phyloP scores from a whole-genome alignment of 2,797 vertebrate genomes.

The Mareca penelope region DNA sequence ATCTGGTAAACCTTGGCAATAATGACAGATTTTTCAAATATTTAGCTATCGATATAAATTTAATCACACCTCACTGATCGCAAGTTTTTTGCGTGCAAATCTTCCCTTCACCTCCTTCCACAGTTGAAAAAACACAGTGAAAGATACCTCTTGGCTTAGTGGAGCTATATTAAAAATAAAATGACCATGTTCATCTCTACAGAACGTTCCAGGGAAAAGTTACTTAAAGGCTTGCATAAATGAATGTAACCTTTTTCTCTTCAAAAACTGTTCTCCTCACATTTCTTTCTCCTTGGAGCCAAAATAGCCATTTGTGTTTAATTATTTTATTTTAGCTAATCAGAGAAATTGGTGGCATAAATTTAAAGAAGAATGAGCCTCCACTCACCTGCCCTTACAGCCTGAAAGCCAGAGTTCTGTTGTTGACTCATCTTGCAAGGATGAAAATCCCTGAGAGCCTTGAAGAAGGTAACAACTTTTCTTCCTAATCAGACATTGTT shows the following conservation, averaged over 20 bases:
- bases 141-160: neutral
- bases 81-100: neutral
- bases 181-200: neutral
- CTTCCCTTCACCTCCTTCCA: accelerated
- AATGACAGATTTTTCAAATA: neutral
- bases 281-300: neutral
- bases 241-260: neutral
- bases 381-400: constrained; percentile 98
- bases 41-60: neutral
- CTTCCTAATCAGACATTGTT: neutral
- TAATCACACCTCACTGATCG: neutral
- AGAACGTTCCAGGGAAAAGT: neutral
- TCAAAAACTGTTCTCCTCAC: neutral
- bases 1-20: neutral
- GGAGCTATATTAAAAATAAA: neutral
- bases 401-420: constrained; percentile 93
- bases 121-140: neutral
- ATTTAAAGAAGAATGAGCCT: constrained; percentile 98
- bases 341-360: constrained; percentile 96
- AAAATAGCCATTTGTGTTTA: constrained; percentile 10
- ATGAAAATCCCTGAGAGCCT: constrained; percentile 95
- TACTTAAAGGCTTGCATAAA: neutral
- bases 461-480: constrained; percentile 88
- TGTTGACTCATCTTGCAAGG: constrained; percentile 91
- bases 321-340: constrained; percentile 85